These are phyloP conservation scores for Gobio gobio DNA, from an alignment of 2,113 vertebrate genomes.

Conservation along the genomic window DNA sequence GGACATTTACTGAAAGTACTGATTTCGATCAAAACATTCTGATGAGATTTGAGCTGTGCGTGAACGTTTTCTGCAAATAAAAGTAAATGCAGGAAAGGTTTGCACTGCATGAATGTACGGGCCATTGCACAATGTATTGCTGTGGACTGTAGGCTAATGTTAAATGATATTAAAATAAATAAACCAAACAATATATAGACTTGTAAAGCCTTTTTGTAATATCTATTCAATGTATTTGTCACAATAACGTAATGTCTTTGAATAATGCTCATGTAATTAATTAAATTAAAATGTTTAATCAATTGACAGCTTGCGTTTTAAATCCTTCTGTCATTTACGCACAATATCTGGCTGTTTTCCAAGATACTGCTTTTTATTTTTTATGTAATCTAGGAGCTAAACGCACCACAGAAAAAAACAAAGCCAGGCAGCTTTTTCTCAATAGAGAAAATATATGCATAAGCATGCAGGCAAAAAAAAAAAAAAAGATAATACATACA, in stretches of 20 bases:
- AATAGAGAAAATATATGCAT: slow-evolving; percentile 51
- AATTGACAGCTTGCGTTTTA: neutral
- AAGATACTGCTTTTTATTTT: neutral
- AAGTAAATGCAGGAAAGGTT: neutral
- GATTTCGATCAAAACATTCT: neutral
- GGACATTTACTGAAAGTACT: neutral
- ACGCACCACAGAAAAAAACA: neutral
- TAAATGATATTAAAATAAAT: neutral
- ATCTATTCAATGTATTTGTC: neutral
- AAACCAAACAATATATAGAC: neutral
- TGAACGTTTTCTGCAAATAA: slow-evolving; percentile 4
- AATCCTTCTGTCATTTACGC: neutral
- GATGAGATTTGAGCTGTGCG: neutral
- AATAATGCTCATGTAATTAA: neutral
- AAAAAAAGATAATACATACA: slow-evolving; percentile 84
- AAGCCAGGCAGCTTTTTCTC: slow-evolving; percentile 48
- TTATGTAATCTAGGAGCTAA: neutral
- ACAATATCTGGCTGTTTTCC: neutral
- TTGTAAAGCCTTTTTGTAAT: neutral
- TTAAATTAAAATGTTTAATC: neutral
- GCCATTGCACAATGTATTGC: neutral
- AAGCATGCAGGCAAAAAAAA: slow-evolving; percentile 56
- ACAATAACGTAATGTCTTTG: neutral
- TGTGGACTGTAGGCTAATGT: neutral
- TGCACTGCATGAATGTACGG: neutral